Percentiles rank a stretch among this genome's conserved stretches.
phyloP scores from a whole-genome alignment of 2,888 invertebrate genomes.

The Muschampia plurimacula region DNA sequence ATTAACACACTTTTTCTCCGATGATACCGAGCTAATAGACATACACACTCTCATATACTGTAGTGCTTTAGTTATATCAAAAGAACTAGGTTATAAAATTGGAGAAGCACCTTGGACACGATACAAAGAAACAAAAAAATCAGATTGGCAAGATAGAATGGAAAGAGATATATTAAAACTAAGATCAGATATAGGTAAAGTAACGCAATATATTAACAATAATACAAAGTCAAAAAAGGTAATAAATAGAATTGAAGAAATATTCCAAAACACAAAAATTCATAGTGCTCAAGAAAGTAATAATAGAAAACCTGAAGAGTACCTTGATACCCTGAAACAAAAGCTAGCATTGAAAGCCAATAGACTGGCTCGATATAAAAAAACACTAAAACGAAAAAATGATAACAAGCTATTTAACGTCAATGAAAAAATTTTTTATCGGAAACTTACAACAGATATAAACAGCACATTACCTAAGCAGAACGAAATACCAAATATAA shows the following conservation, averaged over 20 bases:
- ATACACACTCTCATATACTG: conserved; percentile 44
- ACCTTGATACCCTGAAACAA: conserved; percentile 45
- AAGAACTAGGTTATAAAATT: conserved; percentile 40
- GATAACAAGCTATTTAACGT: conserved; percentile 41
- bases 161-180: conserved; percentile 42
- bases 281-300: conserved; percentile 41
- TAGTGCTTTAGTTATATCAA: conserved; percentile 36
- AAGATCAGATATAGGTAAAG: conserved; percentile 42
- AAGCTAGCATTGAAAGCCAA: conserved; percentile 42
- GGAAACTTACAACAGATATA: conserved; percentile 21
- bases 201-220: conserved; percentile 43
- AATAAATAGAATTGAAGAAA: conserved; percentile 35
- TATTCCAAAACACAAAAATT: conserved; percentile 29
- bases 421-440: conserved; percentile 44
- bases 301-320: conserved; percentile 43
- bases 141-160: conserved; percentile 42
- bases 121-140: conserved; percentile 21
- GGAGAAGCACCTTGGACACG: neutral
- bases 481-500: conserved; percentile 22
- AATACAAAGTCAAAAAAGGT: conserved; percentile 43
- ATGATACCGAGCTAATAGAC: conserved; percentile 15
- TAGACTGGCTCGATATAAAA: conserved; percentile 43
- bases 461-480: neutral
- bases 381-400: conserved; percentile 40
- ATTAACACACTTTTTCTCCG: neutral